Conservation (phyloP, 2,888 invertebrate genomes). For the Pristionchus exspectatus region DNA sequence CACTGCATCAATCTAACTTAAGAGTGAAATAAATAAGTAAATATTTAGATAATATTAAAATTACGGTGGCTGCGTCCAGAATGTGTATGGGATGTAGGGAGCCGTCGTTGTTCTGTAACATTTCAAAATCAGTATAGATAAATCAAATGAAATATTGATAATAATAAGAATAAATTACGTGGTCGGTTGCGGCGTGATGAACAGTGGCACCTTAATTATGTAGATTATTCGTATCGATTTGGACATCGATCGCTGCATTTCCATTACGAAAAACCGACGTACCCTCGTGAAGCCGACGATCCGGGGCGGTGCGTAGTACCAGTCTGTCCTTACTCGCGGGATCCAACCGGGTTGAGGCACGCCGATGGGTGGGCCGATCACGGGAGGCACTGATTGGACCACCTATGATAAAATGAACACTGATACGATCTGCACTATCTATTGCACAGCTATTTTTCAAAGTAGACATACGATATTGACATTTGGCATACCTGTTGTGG, state of each 20-base stretch:
- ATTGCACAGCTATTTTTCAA: too few relatives aligned
- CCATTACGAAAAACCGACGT: too few relatives aligned
- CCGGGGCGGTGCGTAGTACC: slow-evolving; percentile 44
- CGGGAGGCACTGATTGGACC: not conserved
- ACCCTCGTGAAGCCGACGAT: slow-evolving; percentile 46
- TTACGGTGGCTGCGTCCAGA: slow-evolving; percentile 36
- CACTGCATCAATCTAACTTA: not conserved
- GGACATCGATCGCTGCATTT: too few relatives aligned
- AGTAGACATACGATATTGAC: too few relatives aligned
- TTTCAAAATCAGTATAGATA: too few relatives aligned
- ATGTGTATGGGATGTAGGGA: not conserved
- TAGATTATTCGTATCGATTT: too few relatives aligned
- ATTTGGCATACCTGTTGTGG: not conserved
- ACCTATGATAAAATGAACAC: too few relatives aligned
- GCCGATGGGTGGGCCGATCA: not conserved
- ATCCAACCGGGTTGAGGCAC: slow-evolving; percentile 9
- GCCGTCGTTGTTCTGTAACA: not conserved
- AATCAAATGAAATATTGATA: not conserved
- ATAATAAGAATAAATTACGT: slow-evolving; percentile 2
- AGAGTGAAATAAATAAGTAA: not conserved
- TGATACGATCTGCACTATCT: too few relatives aligned
- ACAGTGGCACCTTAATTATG: slow-evolving; percentile 1
- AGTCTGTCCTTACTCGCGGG: slow-evolving; percentile 21
- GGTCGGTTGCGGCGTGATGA: not conserved
- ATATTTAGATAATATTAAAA: not conserved